Evolutionary conservation across 2,888 invertebrate genomes (phyloP).

Genomic region (Altica lythri): DNA sequence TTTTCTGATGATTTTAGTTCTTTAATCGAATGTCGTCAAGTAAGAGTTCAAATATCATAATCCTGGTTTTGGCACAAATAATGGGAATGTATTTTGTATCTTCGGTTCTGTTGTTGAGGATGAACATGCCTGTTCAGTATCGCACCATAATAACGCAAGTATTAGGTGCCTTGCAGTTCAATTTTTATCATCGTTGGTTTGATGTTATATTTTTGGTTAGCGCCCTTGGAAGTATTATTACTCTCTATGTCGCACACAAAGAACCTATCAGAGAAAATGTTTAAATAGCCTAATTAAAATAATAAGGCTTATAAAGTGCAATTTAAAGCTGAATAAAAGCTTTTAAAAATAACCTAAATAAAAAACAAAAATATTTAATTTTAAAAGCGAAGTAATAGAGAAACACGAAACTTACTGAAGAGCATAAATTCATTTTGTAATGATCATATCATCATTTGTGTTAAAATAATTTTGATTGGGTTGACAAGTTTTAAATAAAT

Average conservation of each 20-base stretch:
- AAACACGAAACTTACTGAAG: no score
- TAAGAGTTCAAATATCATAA: slow-evolving; percentile 98
- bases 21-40: slow-evolving; percentile 99
- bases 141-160: slow-evolving; percentile 91
- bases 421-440: no score
- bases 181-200: slow-evolving; percentile 99
- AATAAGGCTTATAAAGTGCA: neutral
- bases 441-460: no score
- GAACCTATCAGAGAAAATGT: slow-evolving; percentile 53
- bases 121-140: slow-evolving; percentile 99
- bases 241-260: slow-evolving; percentile 94
- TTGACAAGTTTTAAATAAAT: no score
- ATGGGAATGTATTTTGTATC: slow-evolving; percentile 99
- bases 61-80: slow-evolving; percentile 93
- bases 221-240: slow-evolving; percentile 92
- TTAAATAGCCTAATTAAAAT: slow-evolving; percentile 30
- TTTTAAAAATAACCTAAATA: no score
- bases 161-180: slow-evolving; percentile 95
- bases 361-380: no score
- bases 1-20: slow-evolving; percentile 75
- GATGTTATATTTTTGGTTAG: slow-evolving; percentile 98
- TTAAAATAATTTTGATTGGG: no score
- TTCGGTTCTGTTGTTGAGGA: slow-evolving; percentile 93
- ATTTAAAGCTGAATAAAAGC: neutral
- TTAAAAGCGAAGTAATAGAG: no score